Percentiles rank a stretch among this genome's conserved stretches.
phyloP scores from a whole-genome alignment of 2,113 vertebrate species.

The Dasyornis broadbenti region DNA sequence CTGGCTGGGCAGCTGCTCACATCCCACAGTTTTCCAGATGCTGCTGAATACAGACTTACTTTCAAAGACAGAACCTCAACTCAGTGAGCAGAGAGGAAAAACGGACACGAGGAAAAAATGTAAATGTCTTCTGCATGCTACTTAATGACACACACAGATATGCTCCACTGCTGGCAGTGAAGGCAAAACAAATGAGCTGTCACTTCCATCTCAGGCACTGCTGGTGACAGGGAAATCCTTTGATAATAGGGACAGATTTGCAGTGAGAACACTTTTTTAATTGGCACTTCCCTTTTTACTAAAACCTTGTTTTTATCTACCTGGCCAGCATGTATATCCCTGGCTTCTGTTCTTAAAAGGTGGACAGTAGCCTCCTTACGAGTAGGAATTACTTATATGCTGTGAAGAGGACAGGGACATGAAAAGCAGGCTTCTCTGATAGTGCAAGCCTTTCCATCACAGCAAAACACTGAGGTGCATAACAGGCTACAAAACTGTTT shows the following conservation, averaged over 20 bases:
- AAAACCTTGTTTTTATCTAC: not conserved
- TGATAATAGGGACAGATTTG: not conserved
- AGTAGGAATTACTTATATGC: not conserved
- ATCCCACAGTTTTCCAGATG: not conserved
- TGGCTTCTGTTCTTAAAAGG: not conserved
- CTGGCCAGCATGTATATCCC: not conserved
- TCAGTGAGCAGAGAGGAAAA: not conserved
- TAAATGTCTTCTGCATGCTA: not conserved
- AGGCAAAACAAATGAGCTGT: not conserved
- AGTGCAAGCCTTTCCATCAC: not conserved
- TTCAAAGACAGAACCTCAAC: not conserved
- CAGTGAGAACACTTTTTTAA: not conserved
- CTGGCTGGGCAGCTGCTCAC: not conserved
- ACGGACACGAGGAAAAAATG: not conserved
- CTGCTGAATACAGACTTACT: not conserved
- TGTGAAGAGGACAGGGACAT: not conserved
- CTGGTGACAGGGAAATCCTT: not conserved
- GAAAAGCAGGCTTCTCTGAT: conserved; percentile 9
- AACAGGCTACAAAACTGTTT: conserved; percentile 19
- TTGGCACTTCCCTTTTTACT: not conserved
- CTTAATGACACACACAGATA: not conserved
- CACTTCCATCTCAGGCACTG: not conserved
- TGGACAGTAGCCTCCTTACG: not conserved
- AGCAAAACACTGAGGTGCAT: not conserved
- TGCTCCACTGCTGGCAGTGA: not conserved